Conservation (phyloP, 92 coral and sea anemone genomes). For the Umimayanthus kanabou region DNA sequence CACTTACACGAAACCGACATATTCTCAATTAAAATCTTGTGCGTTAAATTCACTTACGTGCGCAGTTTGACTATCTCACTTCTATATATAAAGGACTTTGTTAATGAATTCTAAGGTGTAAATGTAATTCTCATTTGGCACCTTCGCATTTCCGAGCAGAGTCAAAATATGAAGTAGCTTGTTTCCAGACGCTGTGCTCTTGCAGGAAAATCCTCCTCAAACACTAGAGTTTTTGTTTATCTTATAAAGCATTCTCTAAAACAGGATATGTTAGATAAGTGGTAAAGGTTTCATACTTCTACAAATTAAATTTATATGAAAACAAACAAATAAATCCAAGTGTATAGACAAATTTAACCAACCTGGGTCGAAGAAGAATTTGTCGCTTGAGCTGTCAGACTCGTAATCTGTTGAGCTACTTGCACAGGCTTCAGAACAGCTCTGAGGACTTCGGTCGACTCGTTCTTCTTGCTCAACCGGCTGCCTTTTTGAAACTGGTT, state of each 20-base stretch:
- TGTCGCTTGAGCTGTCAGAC: conserved; percentile 78
- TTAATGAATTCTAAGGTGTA: conserved; percentile 8
- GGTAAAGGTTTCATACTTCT: not conserved
- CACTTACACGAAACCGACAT: not conserved
- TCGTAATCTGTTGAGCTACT: conserved; percentile 64
- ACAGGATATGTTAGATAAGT: not conserved
- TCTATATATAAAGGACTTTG: not conserved
- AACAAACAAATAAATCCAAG: not conserved
- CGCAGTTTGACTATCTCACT: not conserved
- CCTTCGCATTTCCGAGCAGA: conserved; percentile 32
- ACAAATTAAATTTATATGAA: not conserved
- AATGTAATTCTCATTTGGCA: conserved; percentile 29
- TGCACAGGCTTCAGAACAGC: conserved; percentile 59
- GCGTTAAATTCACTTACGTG: not conserved
- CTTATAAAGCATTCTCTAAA: not conserved
- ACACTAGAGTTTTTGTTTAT: not conserved
- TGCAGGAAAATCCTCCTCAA: not conserved
- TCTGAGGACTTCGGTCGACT: conserved; percentile 28
- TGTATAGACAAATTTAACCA: conserved; percentile 21
- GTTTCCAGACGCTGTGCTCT: not conserved
- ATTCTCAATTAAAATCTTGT: not conserved
- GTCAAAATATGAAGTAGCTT: conserved; percentile 6
- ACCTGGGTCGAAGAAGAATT: conserved; percentile 84
- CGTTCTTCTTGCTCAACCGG: conserved; percentile 51
- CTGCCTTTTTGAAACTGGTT: conserved; percentile 40